Evolutionary conservation across 2,113 vertebrate species (phyloP).

Genomic region (Sminthopsis crassicaudata): DNA sequence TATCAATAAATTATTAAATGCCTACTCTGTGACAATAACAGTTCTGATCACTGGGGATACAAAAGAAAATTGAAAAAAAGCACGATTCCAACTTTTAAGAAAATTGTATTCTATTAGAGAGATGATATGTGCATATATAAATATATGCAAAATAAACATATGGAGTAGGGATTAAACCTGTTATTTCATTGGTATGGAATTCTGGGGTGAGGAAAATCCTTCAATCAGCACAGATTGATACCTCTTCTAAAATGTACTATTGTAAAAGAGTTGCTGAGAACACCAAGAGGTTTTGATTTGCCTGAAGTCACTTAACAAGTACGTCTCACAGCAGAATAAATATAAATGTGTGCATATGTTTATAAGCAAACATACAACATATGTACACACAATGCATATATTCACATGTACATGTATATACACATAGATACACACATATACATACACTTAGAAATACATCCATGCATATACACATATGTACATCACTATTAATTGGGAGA

Average conservation of each 20-base stretch:
- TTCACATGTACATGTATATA: too few species aligned
- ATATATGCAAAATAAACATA: background rate
- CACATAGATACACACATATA: too few species aligned
- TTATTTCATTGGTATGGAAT: background rate
- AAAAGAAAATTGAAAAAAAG: background rate
- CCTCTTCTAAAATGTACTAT: background rate
- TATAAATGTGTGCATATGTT: background rate
- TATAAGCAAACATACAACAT: too few species aligned
- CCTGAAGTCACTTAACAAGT: background rate
- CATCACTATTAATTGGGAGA: background rate
- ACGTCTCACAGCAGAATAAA: background rate
- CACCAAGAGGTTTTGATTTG: background rate
- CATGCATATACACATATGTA: background rate
- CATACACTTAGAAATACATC: too few species aligned
- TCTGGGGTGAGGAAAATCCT: background rate
- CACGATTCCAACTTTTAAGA: background rate
- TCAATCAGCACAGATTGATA: background rate
- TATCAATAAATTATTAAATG: background rate
- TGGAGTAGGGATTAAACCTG: background rate
- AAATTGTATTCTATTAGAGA: background rate
- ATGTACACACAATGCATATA: too few species aligned
- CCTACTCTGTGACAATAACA: background rate
- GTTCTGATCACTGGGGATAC: background rate
- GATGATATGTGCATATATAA: background rate
- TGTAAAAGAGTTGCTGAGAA: background rate